Conservation (phyloP, 2,888 invertebrate genomes). For the Folsomia candida region DNA sequence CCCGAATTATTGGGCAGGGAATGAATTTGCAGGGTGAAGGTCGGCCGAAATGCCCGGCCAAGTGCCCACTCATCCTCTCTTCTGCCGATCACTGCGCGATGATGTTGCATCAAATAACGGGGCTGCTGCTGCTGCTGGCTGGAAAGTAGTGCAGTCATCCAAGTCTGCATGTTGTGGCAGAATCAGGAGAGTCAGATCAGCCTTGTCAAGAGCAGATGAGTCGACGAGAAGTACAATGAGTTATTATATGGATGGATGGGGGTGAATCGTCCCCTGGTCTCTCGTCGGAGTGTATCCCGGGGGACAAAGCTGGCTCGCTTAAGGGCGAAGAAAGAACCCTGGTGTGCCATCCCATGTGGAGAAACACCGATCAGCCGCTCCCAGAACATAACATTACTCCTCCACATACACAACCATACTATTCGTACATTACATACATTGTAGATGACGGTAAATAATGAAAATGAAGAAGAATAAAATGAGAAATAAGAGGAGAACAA, state of each 20-base stretch:
- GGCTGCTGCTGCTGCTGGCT: not conserved
- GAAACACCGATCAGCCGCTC: constrained; percentile 46
- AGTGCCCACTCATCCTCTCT: not conserved
- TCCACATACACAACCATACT: constrained; percentile 9
- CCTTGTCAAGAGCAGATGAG: not conserved
- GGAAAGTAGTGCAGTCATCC: not conserved
- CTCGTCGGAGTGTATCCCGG: not conserved
- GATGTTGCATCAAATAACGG: not conserved
- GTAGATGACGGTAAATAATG: not conserved
- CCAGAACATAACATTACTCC: constrained; percentile 35
- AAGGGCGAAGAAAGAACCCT: constrained; percentile 17
- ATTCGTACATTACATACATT: too few species aligned
- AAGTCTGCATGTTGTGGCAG: too few species aligned
- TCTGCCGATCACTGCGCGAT: not conserved
- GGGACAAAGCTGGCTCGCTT: constrained; percentile 7
- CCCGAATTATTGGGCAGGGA: too few species aligned
- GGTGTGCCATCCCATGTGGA: constrained; percentile 35
- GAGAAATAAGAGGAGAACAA: constrained; percentile 21
- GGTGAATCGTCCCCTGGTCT: constrained; percentile 9
- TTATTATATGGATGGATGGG: constrained; percentile 2
- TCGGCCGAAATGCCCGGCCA: too few species aligned
- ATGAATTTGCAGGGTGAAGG: not conserved
- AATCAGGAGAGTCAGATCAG: not conserved
- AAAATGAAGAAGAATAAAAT: constrained; percentile 11
- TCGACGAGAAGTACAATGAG: not conserved